Base-by-base conservation (phyloP, 2,113 vertebrate species). In the Ceyx cyanopectus region DNA sequence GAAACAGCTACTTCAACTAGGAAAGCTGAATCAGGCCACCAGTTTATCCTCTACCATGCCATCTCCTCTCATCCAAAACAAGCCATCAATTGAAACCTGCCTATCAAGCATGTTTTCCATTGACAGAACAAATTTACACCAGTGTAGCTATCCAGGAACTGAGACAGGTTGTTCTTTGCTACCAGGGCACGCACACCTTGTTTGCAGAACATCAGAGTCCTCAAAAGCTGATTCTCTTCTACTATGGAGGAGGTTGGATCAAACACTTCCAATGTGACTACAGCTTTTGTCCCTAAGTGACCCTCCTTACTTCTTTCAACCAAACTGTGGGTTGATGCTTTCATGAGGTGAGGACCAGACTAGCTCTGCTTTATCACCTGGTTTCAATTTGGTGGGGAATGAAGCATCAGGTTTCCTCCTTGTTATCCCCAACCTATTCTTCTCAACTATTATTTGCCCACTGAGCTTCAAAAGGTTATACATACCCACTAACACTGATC, bases 41-140 rank as follows among this genome's bases (percentile, higher is more conserved):
- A 34, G 60, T 12, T 81, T 58, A 24, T 7, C 10, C 12, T 29
- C 41, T 5, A 5, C 27, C 17, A 30, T 2, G 2, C 26, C 32
- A 34, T 4, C 20, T n/a, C 29, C 29, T 41, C 30, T 48, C 40
- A 40, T 1, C 48, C 73, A n/a, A 30, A 86, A 4, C 27, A 46
- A 61, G 32, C 23, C 19, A 20, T 3, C 3, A 1, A 0, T 2
- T 58, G 20, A 43, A 58, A 60, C 9, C 2, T 32, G 20, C 58
- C 65, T 37, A 19, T 18, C 30, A 10, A 37, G 23, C 19, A 12
- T 0, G 0, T 92, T 77, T 56, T n/a, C 58, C 29, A 6, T 1
- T 4, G 45, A 21, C 27, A 67, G 12, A 26, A 22, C 15, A 16
- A 69, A 6, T 19, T 14, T 7, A 3, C 18, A 7, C 8, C 0